Conservation (phyloP, 2,113 vertebrate genomes). For the Sebastes schlegelii region DNA sequence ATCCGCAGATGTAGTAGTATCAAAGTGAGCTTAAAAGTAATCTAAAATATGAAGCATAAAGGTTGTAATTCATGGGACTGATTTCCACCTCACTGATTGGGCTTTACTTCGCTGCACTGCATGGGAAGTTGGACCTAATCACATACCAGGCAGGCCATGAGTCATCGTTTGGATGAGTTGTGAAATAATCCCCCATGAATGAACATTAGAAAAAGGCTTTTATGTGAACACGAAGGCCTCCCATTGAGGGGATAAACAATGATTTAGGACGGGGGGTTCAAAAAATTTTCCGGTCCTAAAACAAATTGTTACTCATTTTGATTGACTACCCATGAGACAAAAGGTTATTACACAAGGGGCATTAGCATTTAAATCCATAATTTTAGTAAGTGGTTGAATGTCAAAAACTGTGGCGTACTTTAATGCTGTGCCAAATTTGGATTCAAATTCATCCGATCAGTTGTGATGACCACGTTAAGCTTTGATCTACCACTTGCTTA, state of each 20-base stretch:
- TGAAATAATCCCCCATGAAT: conserved; percentile 75
- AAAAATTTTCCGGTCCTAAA: conserved; percentile 23
- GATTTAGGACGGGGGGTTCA: conserved; percentile 42
- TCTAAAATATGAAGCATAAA: neutral
- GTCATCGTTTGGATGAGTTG: conserved; percentile 76
- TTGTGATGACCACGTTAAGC: no score
- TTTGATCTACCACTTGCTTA: neutral
- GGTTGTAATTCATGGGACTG: neutral
- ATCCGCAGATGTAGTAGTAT: neutral
- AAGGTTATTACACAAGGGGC: neutral
- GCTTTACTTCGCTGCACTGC: conserved; percentile 11
- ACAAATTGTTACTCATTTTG: conserved; percentile 16
- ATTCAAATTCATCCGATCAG: no score
- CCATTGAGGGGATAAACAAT: conserved; percentile 45
- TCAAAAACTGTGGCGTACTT: neutral
- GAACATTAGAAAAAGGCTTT: conserved; percentile 65
- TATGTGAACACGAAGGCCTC: conserved; percentile 40
- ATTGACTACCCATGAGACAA: neutral
- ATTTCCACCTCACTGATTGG: conserved; percentile 10
- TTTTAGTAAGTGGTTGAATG: neutral
- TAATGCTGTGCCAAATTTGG: no score
- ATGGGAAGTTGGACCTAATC: conserved; percentile 58
- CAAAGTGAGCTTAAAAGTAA: neutral
- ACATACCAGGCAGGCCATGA: conserved; percentile 66
- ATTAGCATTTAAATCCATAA: conserved; percentile 1